phyloP scores from a whole-genome alignment of 2,113 vertebrate species.

The Delphinapterus leucas region DNA sequence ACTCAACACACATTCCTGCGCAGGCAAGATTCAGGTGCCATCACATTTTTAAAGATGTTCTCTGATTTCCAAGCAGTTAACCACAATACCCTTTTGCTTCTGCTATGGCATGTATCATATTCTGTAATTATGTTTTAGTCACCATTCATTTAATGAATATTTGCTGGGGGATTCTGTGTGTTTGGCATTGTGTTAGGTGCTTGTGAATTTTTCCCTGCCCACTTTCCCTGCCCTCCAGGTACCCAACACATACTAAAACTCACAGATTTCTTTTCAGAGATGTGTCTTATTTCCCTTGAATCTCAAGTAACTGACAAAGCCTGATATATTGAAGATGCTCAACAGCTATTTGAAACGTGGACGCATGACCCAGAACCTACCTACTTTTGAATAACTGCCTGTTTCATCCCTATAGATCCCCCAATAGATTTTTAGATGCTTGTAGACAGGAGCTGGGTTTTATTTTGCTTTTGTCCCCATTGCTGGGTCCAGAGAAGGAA shows the following conservation, averaged over 20 bases:
- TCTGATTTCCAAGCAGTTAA: background rate
- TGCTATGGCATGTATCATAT: background rate
- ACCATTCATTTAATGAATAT: background rate
- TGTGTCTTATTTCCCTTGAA: background rate
- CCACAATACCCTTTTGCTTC: background rate
- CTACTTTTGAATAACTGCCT: background rate
- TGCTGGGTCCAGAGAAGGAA: background rate
- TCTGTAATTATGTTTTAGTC: background rate
- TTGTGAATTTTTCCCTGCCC: background rate
- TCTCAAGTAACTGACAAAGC: background rate
- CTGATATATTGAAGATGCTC: background rate
- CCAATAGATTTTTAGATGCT: background rate
- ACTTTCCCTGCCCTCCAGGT: background rate
- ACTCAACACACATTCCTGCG: background rate
- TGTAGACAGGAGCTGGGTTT: background rate
- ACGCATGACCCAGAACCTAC: background rate
- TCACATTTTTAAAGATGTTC: background rate
- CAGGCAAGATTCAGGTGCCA: background rate
- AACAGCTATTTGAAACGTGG: background rate
- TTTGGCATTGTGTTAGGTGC: background rate
- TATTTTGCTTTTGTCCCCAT: background rate
- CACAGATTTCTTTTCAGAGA: background rate
- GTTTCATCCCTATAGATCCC: background rate
- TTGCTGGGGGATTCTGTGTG: background rate
- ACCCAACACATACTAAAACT: background rate